Evolutionary conservation across 2,888 invertebrate genomes (phyloP).

Genomic region (Agapostemon virescens): DNA sequence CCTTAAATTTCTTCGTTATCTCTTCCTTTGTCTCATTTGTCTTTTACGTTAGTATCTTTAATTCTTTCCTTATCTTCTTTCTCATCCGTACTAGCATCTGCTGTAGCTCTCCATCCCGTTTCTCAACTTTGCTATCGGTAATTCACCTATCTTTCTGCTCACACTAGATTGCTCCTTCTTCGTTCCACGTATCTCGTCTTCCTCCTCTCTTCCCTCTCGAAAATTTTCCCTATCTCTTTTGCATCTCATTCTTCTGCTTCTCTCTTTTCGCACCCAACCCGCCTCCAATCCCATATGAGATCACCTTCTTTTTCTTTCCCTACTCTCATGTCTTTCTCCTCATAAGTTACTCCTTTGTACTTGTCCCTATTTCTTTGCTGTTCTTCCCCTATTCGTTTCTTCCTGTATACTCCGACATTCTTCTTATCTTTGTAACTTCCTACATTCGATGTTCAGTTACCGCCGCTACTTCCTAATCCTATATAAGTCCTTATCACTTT

Average conservation of each 20-base stretch:
- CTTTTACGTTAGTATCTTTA: background rate
- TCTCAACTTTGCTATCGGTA: background rate
- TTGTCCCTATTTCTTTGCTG: background rate
- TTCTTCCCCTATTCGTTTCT: background rate
- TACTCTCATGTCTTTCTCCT: background rate
- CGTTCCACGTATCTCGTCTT: background rate
- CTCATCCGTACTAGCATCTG: conserved; percentile 2
- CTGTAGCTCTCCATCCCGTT: background rate
- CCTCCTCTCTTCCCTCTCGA: background rate
- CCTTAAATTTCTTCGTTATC: conserved; percentile 8
- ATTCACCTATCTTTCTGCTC: background rate
- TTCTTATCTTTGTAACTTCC: background rate
- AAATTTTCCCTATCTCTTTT: background rate
- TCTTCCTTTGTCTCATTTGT: background rate
- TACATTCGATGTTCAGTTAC: background rate
- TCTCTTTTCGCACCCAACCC: background rate
- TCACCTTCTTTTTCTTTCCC: background rate
- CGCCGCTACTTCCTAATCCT: background rate
- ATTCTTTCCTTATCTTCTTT: background rate
- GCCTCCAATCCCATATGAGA: background rate
- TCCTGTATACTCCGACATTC: background rate
- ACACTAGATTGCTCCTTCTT: background rate
- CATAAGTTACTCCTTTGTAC: background rate
- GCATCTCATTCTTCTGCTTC: background rate
- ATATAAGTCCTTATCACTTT: background rate